These are phyloP conservation scores for Erynnis tages DNA, from an alignment of 2,888 invertebrate species.

Conservation along the genomic window DNA sequence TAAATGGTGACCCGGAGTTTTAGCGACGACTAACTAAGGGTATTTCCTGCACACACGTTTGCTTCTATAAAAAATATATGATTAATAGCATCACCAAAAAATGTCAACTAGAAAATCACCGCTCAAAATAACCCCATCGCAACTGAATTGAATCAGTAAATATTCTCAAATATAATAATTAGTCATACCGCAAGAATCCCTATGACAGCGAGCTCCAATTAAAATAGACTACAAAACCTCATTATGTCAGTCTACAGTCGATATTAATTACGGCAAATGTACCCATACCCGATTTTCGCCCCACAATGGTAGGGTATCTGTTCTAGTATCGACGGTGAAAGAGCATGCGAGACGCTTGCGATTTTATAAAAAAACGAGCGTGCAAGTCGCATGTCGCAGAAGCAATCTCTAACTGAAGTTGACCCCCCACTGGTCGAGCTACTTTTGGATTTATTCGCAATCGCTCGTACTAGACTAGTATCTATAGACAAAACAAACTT, in stretches of 20 bases:
- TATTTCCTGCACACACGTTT: no score
- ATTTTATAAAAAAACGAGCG: no score
- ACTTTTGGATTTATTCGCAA: no score
- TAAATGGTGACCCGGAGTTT: no score
- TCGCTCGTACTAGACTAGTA: no score
- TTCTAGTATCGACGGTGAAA: not conserved
- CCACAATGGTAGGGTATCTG: conserved; percentile 39
- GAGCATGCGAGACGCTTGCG: no score
- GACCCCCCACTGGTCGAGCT: no score
- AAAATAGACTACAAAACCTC: conserved; percentile 50
- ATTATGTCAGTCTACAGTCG: conserved; percentile 66
- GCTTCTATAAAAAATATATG: no score
- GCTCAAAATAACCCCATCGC: conserved; percentile 1
- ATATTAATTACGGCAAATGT: conserved; percentile 54
- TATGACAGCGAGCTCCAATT: conserved; percentile 49
- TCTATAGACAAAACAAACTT: no score
- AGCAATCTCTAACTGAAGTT: no score
- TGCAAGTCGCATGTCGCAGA: no score
- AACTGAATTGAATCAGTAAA: conserved; percentile 8
- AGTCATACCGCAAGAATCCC: conserved; percentile 29
- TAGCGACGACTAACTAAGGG: no score
- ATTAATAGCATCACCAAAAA: not conserved
- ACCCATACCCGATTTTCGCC: conserved; percentile 62
- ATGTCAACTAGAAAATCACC: conserved; percentile 4
- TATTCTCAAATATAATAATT: conserved; percentile 18